These are phyloP conservation scores for Tubulanus polymorphus DNA, from an alignment of 2,888 invertebrate species.

Conservation along the genomic window DNA sequence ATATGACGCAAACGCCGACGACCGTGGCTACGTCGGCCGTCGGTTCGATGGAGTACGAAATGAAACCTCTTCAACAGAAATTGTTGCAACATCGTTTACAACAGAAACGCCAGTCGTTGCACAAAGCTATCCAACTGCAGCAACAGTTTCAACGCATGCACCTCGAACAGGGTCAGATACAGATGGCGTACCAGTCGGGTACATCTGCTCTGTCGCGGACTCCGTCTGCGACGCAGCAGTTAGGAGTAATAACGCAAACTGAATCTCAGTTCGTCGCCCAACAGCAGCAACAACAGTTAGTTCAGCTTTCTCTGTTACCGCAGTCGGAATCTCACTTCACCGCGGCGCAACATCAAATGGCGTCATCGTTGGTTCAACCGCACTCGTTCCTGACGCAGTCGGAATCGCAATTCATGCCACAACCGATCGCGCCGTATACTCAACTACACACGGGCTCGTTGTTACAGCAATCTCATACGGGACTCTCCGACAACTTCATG, in stretches of 20 bases:
- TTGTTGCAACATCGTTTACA: constrained; percentile 78
- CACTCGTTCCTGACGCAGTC: neutral
- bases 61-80: constrained; percentile 64
- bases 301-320: too few relatives aligned
- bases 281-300: too few relatives aligned
- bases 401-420: neutral
- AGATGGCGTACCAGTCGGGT: too few relatives aligned
- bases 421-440: neutral
- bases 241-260: too few relatives aligned
- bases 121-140: constrained; percentile 69
- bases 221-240: too few relatives aligned
- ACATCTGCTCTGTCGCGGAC: neutral
- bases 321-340: too few relatives aligned
- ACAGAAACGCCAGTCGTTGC: constrained; percentile 78
- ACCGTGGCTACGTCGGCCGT: neutral
- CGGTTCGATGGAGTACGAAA: constrained; percentile 5
- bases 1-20: constrained; percentile 10
- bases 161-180: constrained; percentile 39
- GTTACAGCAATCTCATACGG: neutral
- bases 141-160: constrained; percentile 53
- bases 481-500: too few relatives aligned
- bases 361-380: too few relatives aligned
- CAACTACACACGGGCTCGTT: constrained; percentile 2
- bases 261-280: too few relatives aligned
- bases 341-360: too few relatives aligned